A percentile compares a stretch with the other conserved stretches of the same genome.
Evolutionary conservation across 37 sponge, comb jelly and placozoan species (phyloP).

Genomic region (Beroe ovata): DNA sequence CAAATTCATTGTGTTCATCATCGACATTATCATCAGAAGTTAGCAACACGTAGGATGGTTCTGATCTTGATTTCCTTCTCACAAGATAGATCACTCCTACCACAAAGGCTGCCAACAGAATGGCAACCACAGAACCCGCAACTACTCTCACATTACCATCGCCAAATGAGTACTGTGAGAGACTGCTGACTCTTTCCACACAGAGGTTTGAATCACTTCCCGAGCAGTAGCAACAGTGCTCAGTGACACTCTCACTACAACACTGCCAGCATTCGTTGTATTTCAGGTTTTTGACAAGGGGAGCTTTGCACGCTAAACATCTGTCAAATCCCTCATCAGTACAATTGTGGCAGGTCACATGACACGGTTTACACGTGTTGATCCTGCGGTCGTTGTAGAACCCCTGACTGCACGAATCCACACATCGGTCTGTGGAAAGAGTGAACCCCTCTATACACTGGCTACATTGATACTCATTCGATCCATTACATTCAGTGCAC

Average conservation of each 20-base stretch:
- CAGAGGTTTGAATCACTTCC: background rate
- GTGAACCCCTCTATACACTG: constrained; percentile 22
- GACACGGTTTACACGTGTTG: constrained; percentile 44
- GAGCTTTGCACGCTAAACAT: constrained; percentile 24
- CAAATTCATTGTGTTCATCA: no score
- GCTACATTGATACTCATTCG: constrained; percentile 39
- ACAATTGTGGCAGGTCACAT: constrained; percentile 45
- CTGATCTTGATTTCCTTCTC: background rate
- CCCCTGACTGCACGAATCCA: constrained; percentile 19
- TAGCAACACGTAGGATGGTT: background rate
- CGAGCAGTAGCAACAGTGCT: constrained; percentile 57
- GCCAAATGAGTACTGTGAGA: background rate
- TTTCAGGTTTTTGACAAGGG: background rate
- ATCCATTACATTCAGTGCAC: constrained; percentile 32
- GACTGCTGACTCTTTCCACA: background rate
- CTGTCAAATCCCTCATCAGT: background rate
- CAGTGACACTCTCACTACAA: background rate
- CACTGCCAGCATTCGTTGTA: constrained; percentile 37
- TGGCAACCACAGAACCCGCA: background rate
- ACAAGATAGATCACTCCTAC: background rate
- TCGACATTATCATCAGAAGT: no score
- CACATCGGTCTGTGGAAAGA: background rate
- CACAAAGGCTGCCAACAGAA: background rate
- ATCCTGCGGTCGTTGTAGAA: background rate
- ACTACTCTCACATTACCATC: background rate